Percentiles rank a stretch among this genome's conserved stretches.
Conservation (phyloP, 2,888 invertebrate genomes). For the Idaea straminata region DNA sequence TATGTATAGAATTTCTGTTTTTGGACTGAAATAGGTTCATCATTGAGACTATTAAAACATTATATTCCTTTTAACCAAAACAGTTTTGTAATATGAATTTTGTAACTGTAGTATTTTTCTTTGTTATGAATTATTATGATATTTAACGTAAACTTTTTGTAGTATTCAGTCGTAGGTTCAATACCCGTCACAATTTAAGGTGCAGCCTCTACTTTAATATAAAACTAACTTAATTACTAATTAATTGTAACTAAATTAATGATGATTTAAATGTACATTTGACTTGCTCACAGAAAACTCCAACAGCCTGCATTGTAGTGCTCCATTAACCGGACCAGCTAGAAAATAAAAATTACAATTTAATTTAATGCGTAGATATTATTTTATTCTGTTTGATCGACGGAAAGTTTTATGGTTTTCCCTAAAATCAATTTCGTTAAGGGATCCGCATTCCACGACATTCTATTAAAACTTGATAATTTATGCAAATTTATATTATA, state of each 20-base stretch:
- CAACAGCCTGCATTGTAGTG: constrained; percentile 15
- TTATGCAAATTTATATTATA: not conserved
- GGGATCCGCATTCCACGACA: not conserved
- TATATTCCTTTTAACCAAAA: not conserved
- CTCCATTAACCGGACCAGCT: constrained; percentile 32
- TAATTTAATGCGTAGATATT: not conserved
- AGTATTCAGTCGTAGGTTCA: not conserved
- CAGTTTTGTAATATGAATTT: not conserved
- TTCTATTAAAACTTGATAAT: not conserved
- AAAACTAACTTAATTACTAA: constrained; percentile 19
- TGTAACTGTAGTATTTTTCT: not conserved
- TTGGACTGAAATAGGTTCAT: not conserved
- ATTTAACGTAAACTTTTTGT: not conserved
- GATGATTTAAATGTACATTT: constrained; percentile 19
- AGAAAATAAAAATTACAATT: constrained; percentile 17
- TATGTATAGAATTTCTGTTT: constrained; percentile 10
- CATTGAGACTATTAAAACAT: not conserved
- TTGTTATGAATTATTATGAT: not conserved
- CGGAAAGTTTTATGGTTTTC: constrained; percentile 9
- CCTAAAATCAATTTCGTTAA: constrained; percentile 1
- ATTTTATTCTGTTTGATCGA: not conserved
- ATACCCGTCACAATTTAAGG: constrained; percentile 16
- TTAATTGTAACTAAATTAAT: constrained; percentile 19
- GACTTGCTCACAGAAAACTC: constrained; percentile 25
- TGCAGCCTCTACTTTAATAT: constrained; percentile 19